These are phyloP conservation scores for Phenacoccus solenopsis DNA, from an alignment of 1,140 invertebrate genomes.

Conservation along the genomic window DNA sequence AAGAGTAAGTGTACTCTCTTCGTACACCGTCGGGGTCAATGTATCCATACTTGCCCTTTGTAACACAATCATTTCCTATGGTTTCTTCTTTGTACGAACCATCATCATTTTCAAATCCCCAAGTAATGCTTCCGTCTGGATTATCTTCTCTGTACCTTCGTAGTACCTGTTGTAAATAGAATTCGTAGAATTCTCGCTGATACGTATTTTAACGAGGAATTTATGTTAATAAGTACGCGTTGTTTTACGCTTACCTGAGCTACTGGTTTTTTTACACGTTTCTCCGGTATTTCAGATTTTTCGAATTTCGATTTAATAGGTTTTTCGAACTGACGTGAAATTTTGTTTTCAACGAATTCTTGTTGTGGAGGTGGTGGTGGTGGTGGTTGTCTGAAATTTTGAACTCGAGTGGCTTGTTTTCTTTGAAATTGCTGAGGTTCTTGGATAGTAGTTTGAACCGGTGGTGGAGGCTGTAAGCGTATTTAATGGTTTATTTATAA, in stretches of 20 bases:
- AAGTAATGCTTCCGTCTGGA: conserved; percentile 65
- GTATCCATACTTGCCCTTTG: conserved; percentile 67
- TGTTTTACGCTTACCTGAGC: background rate
- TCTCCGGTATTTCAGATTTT: background rate
- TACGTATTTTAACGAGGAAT: no score
- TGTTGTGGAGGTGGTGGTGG: background rate
- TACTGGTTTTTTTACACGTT: conserved; percentile 4
- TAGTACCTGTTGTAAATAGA: conserved; percentile 31
- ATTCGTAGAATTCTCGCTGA: no score
- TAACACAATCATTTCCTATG: conserved; percentile 64
- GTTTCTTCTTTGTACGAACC: conserved; percentile 67
- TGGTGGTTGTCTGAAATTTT: background rate
- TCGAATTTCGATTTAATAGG: background rate
- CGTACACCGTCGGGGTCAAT: conserved; percentile 63
- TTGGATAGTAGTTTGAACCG: background rate
- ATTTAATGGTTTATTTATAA: no score
- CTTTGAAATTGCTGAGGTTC: background rate
- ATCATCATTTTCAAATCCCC: conserved; percentile 75
- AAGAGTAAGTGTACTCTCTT: conserved; percentile 57
- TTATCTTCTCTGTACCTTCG: conserved; percentile 60
- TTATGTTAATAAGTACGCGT: no score
- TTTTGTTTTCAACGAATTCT: background rate
- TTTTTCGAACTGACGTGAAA: background rate
- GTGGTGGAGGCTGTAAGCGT: background rate
- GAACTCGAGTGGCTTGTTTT: background rate